phyloP scores from a whole-genome alignment of 1,140 invertebrate species.

The Drosophila aff. region DNA sequence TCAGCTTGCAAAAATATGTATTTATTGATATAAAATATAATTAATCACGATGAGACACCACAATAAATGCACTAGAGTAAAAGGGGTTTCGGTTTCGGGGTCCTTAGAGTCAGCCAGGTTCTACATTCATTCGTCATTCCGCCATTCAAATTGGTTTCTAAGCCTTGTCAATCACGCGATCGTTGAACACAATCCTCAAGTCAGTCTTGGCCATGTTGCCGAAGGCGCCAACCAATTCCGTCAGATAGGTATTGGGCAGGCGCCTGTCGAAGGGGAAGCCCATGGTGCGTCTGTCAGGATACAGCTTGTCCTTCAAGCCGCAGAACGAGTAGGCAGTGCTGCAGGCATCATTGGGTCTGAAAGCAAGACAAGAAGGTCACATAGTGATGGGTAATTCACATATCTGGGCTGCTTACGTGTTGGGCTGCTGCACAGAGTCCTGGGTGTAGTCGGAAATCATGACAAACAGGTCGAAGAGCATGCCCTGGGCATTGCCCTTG shows the following conservation, averaged over 20 bases:
- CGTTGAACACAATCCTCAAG: constrained; percentile 85
- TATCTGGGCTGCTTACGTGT: constrained; percentile 59
- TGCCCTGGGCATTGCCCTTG: constrained; percentile 85
- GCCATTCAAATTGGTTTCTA: background rate
- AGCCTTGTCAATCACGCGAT: constrained; percentile 58
- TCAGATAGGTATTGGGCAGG: constrained; percentile 86
- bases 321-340: constrained; percentile 89
- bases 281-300: constrained; percentile 89
- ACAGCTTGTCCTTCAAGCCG: constrained; percentile 88
- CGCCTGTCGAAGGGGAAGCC: constrained; percentile 90
- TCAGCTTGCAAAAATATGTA: constrained; percentile 3
- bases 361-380: background rate
- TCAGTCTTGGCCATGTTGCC: constrained; percentile 87
- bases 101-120: constrained; percentile 12
- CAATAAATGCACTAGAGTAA: background rate
- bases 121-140: background rate
- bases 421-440: constrained; percentile 87
- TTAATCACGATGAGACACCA: constrained; percentile 18
- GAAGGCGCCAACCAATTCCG: constrained; percentile 86
- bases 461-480: constrained; percentile 85
- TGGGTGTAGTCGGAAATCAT: constrained; percentile 86
- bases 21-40: constrained; percentile 16
- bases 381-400: constrained; percentile 1
- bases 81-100: background rate
- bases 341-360: constrained; percentile 84